phyloP scores from a whole-genome alignment of 2,113 vertebrate genomes.

The Sapayoa aenigma region DNA sequence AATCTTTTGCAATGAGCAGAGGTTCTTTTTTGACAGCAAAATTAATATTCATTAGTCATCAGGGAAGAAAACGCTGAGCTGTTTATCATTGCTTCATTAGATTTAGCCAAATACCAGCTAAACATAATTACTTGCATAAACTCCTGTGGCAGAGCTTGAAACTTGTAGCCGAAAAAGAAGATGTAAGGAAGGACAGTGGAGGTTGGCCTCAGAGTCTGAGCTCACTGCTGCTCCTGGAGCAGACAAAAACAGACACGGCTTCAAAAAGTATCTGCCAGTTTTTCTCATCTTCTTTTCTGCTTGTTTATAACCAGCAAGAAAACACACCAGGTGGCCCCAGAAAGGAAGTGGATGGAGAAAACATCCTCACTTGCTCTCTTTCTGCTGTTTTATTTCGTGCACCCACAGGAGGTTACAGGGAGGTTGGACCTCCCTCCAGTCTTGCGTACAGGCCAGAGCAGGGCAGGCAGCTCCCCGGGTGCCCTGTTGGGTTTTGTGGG shows the following conservation, averaged over 20 bases:
- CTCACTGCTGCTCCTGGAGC: neutral
- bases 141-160: constrained; percentile 48
- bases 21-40: constrained; percentile 56
- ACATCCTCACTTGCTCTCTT: neutral
- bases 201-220: neutral
- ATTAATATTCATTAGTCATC: constrained; percentile 78
- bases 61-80: constrained; percentile 65
- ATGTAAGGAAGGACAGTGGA: neutral
- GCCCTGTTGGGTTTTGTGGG: neutral
- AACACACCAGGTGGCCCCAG: neutral
- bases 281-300: neutral
- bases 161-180: neutral
- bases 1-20: neutral
- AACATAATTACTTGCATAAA: constrained; percentile 72
- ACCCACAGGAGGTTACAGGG: rapidly evolving
- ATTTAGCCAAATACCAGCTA: constrained; percentile 74
- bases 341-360: neutral
- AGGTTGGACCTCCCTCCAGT: neutral
- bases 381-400: neutral
- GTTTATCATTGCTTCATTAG: constrained; percentile 76
- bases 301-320: neutral
- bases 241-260: rapidly evolving
- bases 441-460: neutral
- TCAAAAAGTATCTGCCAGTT: neutral
- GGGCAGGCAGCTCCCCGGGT: neutral